phyloP scores from a whole-genome alignment of 2,113 vertebrate species.

The Seriola dumerili region DNA sequence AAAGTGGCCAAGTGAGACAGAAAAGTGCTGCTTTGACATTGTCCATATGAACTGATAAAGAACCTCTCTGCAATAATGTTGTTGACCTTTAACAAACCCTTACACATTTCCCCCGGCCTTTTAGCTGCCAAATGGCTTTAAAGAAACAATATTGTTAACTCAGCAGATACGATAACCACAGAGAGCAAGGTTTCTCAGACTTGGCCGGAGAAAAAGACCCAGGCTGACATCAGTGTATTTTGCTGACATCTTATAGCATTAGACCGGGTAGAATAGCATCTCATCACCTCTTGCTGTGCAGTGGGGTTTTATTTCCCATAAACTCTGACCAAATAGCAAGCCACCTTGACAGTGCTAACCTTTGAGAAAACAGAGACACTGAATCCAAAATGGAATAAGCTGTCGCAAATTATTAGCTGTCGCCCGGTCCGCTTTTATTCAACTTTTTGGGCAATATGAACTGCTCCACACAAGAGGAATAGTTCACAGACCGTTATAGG shows the following conservation, averaged over 20 bases:
- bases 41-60: conserved; percentile 68
- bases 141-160: conserved; percentile 28
- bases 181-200: background rate
- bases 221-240: conserved; percentile 14
- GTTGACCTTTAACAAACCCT: conserved; percentile 65
- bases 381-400: background rate
- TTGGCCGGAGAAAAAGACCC: background rate
- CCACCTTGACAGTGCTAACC: background rate
- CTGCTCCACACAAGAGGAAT: background rate
- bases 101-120: conserved; percentile 40
- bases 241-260: background rate
- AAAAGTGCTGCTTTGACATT: conserved; percentile 55
- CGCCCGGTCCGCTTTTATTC: background rate
- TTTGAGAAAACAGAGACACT: background rate
- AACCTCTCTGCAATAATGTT: conserved; percentile 52
- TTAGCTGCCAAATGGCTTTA: conserved; percentile 39
- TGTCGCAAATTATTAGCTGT: background rate
- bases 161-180: conserved; percentile 28
- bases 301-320: conserved; percentile 1
- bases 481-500: too few species aligned
- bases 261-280: background rate
- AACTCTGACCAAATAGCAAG: background rate
- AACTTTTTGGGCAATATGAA: background rate
- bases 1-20: conserved; percentile 50
- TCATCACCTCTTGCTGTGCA: background rate